Evolutionary conservation across 2,113 vertebrate genomes (phyloP).

Genomic region (Canis aureus): DNA sequence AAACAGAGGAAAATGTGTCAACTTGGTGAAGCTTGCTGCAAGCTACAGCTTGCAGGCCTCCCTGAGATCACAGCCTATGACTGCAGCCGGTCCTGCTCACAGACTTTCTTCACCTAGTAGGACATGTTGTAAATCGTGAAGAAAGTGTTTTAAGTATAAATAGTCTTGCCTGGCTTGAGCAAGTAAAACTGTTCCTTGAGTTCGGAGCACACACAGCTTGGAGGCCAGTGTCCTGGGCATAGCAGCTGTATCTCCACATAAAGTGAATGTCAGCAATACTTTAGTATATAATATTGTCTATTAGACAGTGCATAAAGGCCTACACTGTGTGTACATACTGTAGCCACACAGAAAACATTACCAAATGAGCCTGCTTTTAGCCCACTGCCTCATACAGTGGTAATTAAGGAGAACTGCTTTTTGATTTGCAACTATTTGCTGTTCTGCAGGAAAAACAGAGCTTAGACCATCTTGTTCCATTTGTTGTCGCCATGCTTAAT

Average conservation of each 20-base stretch:
- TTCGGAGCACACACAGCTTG: constrained; percentile 82
- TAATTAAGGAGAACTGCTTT: constrained; percentile 91
- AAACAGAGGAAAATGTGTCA: constrained; percentile 83
- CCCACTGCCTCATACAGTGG: constrained; percentile 89
- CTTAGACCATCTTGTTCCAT: constrained; percentile 89
- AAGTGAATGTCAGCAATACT: constrained; percentile 86
- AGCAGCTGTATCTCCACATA: constrained; percentile 84
- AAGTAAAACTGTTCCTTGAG: constrained; percentile 87
- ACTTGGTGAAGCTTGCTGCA: constrained; percentile 78
- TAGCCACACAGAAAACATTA: constrained; percentile 90
- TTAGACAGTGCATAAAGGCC: constrained; percentile 87
- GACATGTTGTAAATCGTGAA: constrained; percentile 84
- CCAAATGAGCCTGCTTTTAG: constrained; percentile 92
- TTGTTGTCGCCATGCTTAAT: constrained; percentile 89
- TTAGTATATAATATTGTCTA: constrained; percentile 89
- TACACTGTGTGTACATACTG: constrained; percentile 88
- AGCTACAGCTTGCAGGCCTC: constrained; percentile 80
- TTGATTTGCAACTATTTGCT: constrained; percentile 91
- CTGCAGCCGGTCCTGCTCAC: constrained; percentile 79
- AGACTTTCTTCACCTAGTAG: constrained; percentile 84
- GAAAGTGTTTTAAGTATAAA: constrained; percentile 89
- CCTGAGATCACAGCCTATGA: constrained; percentile 58
- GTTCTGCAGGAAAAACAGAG: constrained; percentile 89
- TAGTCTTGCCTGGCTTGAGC: constrained; percentile 85
- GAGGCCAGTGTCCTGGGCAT: constrained; percentile 84